Percentiles rank a stretch among this genome's conserved stretches.
These are phyloP conservation scores for Dryobotodes eremita DNA, from an alignment of 2,888 invertebrate species.

Conservation along the genomic window DNA sequence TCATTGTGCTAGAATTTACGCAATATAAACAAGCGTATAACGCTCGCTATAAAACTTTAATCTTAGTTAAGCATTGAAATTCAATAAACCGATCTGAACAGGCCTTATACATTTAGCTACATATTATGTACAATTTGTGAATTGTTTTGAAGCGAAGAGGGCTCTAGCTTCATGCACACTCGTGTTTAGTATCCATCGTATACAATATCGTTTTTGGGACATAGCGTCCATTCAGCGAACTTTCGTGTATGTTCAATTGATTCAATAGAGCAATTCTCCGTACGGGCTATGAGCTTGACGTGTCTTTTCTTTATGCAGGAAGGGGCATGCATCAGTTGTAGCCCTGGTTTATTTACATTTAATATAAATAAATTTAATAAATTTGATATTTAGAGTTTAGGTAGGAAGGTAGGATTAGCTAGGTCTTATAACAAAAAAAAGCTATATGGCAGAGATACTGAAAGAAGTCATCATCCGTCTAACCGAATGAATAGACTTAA, in stretches of 20 bases:
- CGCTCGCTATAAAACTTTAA: conserved; percentile 26
- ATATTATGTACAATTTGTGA: conserved; percentile 44
- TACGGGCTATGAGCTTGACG: conserved; percentile 9
- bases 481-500: neutral
- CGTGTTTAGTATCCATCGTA: conserved; percentile 20
- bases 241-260: conserved; percentile 46
- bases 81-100: conserved; percentile 17
- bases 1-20: conserved; percentile 29
- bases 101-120: neutral
- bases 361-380: too few species aligned
- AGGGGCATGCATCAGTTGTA: conserved; percentile 3
- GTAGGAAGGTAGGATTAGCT: neutral
- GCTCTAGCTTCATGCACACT: conserved; percentile 39
- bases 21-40: conserved; percentile 8
- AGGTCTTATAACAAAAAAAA: neutral
- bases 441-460: neutral
- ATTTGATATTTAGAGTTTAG: neutral
- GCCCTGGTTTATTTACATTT: neutral
- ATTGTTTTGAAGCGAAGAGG: conserved; percentile 61
- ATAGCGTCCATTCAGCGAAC: conserved; percentile 65
- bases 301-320: conserved; percentile 23
- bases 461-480: neutral
- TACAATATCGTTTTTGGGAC: conserved; percentile 33
- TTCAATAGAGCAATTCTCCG: conserved; percentile 35
- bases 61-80: conserved; percentile 19